phyloP scores from a whole-genome alignment of 2,113 vertebrate species.

The Tetrax tetrax region DNA sequence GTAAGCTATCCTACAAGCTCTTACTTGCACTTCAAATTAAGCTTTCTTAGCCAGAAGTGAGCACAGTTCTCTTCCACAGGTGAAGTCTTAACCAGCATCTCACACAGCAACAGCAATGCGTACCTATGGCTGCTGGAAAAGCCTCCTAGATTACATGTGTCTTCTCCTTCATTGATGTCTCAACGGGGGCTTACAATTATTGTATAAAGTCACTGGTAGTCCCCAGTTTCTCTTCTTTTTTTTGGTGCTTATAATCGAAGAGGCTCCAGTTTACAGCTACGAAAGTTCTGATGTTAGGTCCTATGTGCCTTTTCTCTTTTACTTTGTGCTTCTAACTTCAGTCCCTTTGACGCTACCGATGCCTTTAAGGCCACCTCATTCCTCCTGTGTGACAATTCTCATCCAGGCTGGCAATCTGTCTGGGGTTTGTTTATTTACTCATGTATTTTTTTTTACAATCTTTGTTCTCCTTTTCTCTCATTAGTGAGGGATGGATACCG shows the following conservation, averaged over 20 bases:
- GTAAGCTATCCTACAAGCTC: not conserved
- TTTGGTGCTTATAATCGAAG: not conserved
- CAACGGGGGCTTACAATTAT: not conserved
- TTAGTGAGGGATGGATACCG: not conserved
- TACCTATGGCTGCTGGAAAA: not conserved
- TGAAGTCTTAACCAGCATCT: not conserved
- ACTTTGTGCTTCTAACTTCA: not conserved
- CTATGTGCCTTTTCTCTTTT: not conserved
- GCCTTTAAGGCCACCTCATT: not conserved
- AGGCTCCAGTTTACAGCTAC: not conserved
- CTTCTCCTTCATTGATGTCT: not conserved
- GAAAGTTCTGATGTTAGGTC: not conserved
- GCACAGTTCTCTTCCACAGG: not conserved
- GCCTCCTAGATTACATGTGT: rapidly evolving
- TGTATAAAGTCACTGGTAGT: not conserved
- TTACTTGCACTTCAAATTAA: not conserved
- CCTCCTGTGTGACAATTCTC: not conserved
- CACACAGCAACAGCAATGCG: not conserved
- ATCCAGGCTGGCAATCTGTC: not conserved
- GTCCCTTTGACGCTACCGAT: not conserved
- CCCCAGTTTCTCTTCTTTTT: not conserved
- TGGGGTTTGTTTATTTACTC: not conserved
- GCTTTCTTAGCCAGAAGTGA: not conserved
- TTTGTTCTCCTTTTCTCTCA: not conserved
- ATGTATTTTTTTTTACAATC: not conserved